phyloP scores from a whole-genome alignment of 2,113 vertebrate species.

The Lycocorax pyrrhopterus region DNA sequence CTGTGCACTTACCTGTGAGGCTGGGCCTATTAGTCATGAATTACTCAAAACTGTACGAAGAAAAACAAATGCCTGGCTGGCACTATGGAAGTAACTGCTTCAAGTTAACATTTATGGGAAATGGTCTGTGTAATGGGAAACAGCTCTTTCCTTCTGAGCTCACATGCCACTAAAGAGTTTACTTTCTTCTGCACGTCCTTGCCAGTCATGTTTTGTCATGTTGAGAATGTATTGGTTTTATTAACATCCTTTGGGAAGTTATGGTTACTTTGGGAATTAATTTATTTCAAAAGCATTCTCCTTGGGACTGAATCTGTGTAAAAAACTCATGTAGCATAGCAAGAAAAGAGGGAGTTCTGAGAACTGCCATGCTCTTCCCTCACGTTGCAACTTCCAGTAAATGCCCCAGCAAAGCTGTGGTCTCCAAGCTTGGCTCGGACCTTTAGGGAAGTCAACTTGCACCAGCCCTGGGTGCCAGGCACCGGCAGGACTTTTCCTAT shows the following conservation, averaged over 20 bases:
- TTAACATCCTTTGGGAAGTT: background rate
- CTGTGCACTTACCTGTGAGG: background rate
- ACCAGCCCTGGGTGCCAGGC: background rate
- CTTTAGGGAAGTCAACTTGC: background rate
- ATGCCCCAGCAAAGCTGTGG: background rate
- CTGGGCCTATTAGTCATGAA: background rate
- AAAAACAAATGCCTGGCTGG: background rate
- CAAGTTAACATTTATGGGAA: constrained; percentile 10
- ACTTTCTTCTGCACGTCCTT: background rate
- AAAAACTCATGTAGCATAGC: background rate
- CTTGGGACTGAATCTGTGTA: background rate
- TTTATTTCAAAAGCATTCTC: background rate
- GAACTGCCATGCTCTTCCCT: background rate
- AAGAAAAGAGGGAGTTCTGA: background rate
- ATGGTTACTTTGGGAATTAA: background rate
- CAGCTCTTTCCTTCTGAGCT: background rate
- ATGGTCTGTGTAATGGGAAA: background rate
- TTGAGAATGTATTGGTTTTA: background rate
- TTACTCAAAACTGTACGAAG: background rate
- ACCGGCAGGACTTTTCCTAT: background rate
- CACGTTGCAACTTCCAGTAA: accelerated
- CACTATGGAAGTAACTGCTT: background rate
- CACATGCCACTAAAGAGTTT: background rate
- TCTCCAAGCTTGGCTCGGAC: accelerated
- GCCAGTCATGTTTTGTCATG: background rate